phyloP scores from a whole-genome alignment of 64 coral and sea anemone genomes.

The Montipora cactus region DNA sequence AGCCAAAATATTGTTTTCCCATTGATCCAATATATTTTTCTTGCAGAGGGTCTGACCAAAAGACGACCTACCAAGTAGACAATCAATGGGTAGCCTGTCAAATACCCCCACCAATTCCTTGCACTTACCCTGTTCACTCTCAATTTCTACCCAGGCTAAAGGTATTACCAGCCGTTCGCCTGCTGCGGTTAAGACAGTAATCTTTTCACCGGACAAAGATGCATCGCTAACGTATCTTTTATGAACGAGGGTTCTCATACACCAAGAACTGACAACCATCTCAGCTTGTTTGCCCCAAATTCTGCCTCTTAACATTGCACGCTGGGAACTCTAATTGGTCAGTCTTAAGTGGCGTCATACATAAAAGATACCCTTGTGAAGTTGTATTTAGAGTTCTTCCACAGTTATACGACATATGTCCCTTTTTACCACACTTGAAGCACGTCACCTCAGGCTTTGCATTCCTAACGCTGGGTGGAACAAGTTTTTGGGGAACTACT shows the following conservation, averaged over 20 bases:
- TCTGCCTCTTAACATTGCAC: too few relatives aligned
- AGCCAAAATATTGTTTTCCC: background rate
- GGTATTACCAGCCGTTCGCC: background rate
- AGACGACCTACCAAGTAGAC: background rate
- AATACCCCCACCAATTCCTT: background rate
- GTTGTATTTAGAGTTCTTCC: background rate
- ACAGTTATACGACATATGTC: conserved; percentile 10
- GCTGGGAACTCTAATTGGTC: too few relatives aligned
- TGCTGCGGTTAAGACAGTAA: conserved; percentile 3
- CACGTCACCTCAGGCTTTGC: background rate
- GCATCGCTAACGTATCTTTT: background rate
- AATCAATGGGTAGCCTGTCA: conserved; percentile 21
- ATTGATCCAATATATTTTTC: conserved; percentile 8
- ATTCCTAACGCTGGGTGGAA: too few relatives aligned
- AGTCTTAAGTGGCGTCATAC: too few relatives aligned
- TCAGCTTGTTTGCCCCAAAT: background rate
- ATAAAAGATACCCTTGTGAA: too few relatives aligned
- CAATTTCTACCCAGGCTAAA: background rate
- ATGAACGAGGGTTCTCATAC: background rate
- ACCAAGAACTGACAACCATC: conserved; percentile 3
- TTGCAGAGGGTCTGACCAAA: too few relatives aligned
- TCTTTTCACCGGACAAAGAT: background rate
- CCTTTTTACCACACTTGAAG: background rate
- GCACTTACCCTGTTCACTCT: background rate
- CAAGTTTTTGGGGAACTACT: background rate